Evolutionary conservation across 1,140 invertebrate genomes (phyloP).

Genomic region (Pissodes strobi): DNA sequence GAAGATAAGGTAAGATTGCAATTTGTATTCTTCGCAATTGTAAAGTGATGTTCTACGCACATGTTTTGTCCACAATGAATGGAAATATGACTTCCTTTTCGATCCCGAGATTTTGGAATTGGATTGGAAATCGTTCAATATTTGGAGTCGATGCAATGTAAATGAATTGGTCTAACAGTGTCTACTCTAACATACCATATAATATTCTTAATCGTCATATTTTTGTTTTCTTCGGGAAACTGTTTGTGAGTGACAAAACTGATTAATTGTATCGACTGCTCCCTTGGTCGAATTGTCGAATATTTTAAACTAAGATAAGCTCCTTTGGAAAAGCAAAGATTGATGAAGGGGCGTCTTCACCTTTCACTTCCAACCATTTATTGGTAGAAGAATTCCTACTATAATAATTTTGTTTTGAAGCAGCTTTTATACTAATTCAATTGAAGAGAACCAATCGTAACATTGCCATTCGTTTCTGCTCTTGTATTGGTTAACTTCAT

Average conservation of each 20-base stretch:
- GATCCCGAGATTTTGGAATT: neutral
- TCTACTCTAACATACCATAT: slow-evolving; percentile 1
- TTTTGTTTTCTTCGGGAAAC: slow-evolving; percentile 1
- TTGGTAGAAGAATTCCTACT: neutral
- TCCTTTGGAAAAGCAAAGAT: neutral
- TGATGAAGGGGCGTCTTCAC: neutral
- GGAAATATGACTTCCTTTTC: slow-evolving; percentile 1
- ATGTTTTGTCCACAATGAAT: neutral
- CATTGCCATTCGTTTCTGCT: no score
- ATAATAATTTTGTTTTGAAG: neutral
- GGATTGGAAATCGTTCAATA: neutral
- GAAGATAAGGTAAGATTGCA: neutral
- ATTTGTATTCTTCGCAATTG: neutral
- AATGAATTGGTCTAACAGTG: slow-evolving; percentile 8
- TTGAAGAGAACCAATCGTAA: neutral
- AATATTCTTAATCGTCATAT: neutral
- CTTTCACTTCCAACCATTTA: neutral
- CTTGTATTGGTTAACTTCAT: neutral
- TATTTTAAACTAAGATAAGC: neutral
- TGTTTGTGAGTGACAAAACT: neutral
- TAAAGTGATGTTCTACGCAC: no score
- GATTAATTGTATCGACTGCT: neutral
- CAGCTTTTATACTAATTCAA: slow-evolving; percentile 5
- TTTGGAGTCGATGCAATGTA: neutral
- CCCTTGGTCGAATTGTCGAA: slow-evolving; percentile 2